Evolutionary conservation across 2,797 vertebrate species (phyloP).

Genomic region (Anisognathus igniventris): DNA sequence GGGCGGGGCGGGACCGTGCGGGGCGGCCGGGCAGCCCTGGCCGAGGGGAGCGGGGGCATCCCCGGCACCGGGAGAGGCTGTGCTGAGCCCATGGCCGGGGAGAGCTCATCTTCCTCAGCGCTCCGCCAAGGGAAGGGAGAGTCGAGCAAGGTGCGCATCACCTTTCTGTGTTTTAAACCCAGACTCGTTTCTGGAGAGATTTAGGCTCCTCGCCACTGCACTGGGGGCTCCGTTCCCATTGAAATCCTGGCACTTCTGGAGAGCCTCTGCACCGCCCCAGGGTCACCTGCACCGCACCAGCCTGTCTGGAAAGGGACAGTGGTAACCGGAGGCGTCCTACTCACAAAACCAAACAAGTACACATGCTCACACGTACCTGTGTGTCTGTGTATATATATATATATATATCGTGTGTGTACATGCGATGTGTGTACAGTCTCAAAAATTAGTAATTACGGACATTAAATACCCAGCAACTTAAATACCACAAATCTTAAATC

Average conservation of each 20-base stretch:
- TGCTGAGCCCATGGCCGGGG: neutral
- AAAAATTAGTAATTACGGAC: neutral
- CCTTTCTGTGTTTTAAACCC: no score
- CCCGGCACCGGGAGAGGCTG: neutral
- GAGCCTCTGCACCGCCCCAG: rapidly evolving
- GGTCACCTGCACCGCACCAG: rapidly evolving
- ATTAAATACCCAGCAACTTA: neutral
- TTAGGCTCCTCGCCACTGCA: rapidly evolving
- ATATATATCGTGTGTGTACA: rapidly evolving
- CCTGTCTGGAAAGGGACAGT: neutral
- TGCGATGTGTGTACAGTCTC: neutral
- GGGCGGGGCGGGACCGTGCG: neutral
- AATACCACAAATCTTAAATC: neutral
- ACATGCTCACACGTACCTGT: rapidly evolving
- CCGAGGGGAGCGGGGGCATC: neutral
- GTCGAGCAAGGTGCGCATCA: rapidly evolving
- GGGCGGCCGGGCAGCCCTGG: neutral
- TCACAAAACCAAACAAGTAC: neutral
- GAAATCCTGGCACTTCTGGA: neutral
- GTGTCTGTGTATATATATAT: neutral
- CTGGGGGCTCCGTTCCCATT: rapidly evolving
- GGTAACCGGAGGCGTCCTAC: rapidly evolving
- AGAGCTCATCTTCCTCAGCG: neutral
- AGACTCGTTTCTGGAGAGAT: neutral
- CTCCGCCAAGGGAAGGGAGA: rapidly evolving